These are phyloP conservation scores for Heloderma charlesbogerti DNA, from an alignment of 2,113 vertebrate genomes.

Conservation along the genomic window DNA sequence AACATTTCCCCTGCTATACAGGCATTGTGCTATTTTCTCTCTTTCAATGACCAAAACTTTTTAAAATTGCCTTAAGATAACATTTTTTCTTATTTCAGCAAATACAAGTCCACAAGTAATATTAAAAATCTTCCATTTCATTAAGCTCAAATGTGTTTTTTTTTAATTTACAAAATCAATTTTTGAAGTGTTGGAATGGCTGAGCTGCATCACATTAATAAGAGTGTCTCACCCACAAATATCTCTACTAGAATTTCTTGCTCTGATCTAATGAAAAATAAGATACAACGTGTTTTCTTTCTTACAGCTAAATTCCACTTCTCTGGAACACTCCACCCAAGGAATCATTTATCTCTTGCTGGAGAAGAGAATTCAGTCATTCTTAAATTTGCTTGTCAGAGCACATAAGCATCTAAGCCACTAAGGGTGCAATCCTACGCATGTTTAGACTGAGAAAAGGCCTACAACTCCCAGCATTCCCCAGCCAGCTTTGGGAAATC, in stretches of 20 bases:
- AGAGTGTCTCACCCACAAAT: neutral
- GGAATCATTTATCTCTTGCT: neutral
- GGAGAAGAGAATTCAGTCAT: neutral
- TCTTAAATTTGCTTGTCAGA: neutral
- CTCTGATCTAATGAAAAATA: neutral
- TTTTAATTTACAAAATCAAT: neutral
- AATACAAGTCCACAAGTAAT: neutral
- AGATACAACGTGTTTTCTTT: neutral
- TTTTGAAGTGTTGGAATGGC: neutral
- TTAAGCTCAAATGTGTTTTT: neutral
- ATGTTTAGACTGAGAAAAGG: too few species aligned
- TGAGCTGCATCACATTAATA: neutral
- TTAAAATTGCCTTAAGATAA: neutral
- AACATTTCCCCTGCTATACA: neutral
- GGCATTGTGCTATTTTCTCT: neutral
- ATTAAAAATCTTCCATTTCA: neutral
- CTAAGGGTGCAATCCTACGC: too few species aligned
- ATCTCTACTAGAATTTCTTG: constrained; percentile 3
- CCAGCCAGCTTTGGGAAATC: too few species aligned
- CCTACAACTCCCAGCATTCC: too few species aligned
- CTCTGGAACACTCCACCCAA: neutral
- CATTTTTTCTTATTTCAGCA: neutral
- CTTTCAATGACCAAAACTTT: neutral
- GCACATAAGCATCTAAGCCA: neutral
- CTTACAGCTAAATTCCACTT: rapidly evolving